Percentiles rank a stretch among this genome's conserved stretches.
These are phyloP conservation scores for Bombylius major DNA, from an alignment of 2,888 invertebrate species.

Conservation along the genomic window DNA sequence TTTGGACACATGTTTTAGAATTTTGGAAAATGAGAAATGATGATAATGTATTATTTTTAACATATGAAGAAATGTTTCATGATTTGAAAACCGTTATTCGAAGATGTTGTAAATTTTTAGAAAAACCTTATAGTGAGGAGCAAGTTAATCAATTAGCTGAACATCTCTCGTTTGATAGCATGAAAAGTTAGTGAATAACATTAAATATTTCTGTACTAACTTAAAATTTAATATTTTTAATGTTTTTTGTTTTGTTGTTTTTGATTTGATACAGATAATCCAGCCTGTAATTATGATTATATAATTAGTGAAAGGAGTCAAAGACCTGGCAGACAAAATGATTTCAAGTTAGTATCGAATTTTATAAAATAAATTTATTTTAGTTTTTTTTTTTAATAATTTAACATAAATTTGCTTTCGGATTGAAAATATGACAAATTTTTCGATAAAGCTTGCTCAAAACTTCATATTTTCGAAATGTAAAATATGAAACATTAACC, in stretches of 20 bases:
- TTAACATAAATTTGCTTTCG: too few species aligned
- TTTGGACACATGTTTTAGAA: constrained; percentile 30
- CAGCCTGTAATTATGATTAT: background rate
- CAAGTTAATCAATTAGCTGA: constrained; percentile 20
- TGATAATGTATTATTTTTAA: constrained; percentile 27
- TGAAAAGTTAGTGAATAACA: constrained; percentile 18
- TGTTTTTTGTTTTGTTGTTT: background rate
- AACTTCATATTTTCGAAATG: too few species aligned
- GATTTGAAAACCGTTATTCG: constrained; percentile 23
- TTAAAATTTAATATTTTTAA: background rate
- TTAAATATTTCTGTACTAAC: too few species aligned
- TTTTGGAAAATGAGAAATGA: constrained; percentile 30
- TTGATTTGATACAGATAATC: background rate
- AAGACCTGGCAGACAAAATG: background rate
- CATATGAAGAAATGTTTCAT: constrained; percentile 30
- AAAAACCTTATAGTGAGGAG: constrained; percentile 17
- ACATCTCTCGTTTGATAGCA: constrained; percentile 27
- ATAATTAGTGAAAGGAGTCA: background rate
- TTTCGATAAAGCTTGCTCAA: too few species aligned
- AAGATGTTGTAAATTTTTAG: constrained; percentile 23
- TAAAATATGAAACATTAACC: too few species aligned
- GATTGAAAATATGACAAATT: too few species aligned
- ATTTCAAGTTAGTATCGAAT: background rate
- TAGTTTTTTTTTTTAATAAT: too few species aligned
- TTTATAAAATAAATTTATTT: background rate